Evolutionary conservation across 2,797 vertebrate genomes (phyloP).

Genomic region (Pseudochirops cupreus): DNA sequence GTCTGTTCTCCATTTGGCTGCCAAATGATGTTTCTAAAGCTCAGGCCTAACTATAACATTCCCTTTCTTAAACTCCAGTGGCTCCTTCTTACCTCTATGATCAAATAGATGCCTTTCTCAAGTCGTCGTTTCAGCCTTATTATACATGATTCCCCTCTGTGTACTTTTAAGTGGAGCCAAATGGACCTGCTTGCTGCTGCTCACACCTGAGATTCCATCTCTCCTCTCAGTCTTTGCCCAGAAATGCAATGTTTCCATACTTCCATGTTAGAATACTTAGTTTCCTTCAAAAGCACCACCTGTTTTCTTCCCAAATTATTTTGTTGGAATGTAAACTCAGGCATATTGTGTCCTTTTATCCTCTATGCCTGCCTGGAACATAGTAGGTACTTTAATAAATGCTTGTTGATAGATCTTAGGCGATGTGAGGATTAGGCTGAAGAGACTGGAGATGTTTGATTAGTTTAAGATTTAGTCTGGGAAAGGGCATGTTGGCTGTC

Average conservation of each 20-base stretch:
- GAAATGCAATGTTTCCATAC: not conserved
- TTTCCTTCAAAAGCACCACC: no score
- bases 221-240: not conserved
- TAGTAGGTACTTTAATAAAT: not conserved
- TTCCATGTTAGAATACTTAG: no score
- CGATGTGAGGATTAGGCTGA: not conserved
- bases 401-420: not conserved
- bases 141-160: not conserved
- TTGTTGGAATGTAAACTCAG: not conserved
- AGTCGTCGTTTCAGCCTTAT: not conserved
- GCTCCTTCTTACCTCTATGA: not conserved
- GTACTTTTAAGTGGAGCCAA: not conserved
- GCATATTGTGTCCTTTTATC: not conserved
- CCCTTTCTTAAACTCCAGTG: not conserved
- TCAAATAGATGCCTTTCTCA: not conserved
- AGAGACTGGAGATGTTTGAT: not conserved
- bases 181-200: not conserved
- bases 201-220: not conserved
- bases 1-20: not conserved
- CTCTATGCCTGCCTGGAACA: not conserved
- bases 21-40: not conserved
- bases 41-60: not conserved
- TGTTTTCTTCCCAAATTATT: not conserved
- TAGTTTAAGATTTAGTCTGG: not conserved
- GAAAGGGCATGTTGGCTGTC: not conserved